A percentile compares a stretch with the other conserved stretches of the same genome.
Evolutionary conservation across 2,888 invertebrate species (phyloP).

Genomic region (Xiphydria camelus): DNA sequence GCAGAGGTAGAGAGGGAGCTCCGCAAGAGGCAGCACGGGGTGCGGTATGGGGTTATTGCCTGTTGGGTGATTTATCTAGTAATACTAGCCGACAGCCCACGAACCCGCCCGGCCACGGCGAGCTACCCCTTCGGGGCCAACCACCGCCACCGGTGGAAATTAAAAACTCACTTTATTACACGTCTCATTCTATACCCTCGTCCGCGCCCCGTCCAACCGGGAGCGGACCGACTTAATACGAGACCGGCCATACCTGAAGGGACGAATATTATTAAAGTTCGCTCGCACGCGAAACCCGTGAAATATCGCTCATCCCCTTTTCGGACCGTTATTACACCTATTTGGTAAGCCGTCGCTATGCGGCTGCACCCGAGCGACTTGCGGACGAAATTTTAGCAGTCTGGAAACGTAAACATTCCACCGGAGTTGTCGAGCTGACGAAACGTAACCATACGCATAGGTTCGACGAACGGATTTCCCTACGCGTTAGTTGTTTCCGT

Average conservation of each 20-base stretch:
- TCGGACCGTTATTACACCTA: slow-evolving; percentile 9
- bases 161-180: slow-evolving; percentile 59
- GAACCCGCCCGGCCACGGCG: slow-evolving; percentile 38
- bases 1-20: slow-evolving; percentile 4
- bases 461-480: no score
- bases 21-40: no score
- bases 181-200: slow-evolving; percentile 51
- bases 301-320: slow-evolving; percentile 46
- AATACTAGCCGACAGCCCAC: slow-evolving; percentile 57
- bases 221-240: slow-evolving; percentile 51
- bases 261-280: slow-evolving; percentile 59
- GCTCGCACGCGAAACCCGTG: slow-evolving; percentile 54
- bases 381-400: no score
- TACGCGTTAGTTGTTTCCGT: no score
- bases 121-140: slow-evolving; percentile 42
- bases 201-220: slow-evolving; percentile 31
- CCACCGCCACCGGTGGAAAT: slow-evolving; percentile 53
- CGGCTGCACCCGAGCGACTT: no score
- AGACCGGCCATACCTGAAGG: slow-evolving; percentile 55
- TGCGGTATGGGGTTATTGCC: slow-evolving; percentile 54
- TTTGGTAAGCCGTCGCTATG: no score
- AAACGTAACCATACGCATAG: no score
- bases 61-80: slow-evolving; percentile 59
- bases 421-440: no score
- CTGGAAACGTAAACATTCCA: no score